Evolutionary conservation across 1,140 invertebrate genomes (phyloP), one percentile per base, ranked within the genome.

Genomic region (Eriocheir sinensis): DNA sequence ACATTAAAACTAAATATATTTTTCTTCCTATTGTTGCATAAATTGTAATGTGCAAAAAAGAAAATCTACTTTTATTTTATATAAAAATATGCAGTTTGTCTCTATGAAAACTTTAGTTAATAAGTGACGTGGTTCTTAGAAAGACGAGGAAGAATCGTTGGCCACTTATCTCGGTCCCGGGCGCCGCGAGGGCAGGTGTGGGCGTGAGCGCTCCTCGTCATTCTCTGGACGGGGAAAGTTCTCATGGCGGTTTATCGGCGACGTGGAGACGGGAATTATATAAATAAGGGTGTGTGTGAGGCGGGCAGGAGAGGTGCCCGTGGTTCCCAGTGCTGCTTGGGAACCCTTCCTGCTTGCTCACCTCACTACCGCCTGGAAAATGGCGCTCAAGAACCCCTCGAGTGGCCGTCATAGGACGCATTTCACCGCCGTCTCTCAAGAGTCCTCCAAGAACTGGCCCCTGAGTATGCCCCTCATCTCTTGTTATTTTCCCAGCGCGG

Each of bases 331-430:
- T 32, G 27, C n/a, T 92, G 72, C 72, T 81, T 81, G 90, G 90
- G 90, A 81, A 92, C 90, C 90, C 40, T 44, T 17, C 90, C 40
- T 92, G 90, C 90, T 8, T 91, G 89, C 89, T 91, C 72, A 81
- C 48, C 72, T 92, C 90, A 92, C 90, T 72, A 81, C 72, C 72
- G 44, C 32, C 36, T 72, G 60, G 90, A 81, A 81, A 92, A 79
- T 92, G 90, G 38, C 79, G 36, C 72, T 81, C 90, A 92, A 81
- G 90, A 3, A 38, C 80, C 30, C 34, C 91, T 48, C 44, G 72
- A 81, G 15, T 27, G 72, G 48, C 81, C 21, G 79, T 53, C 80
- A 86, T 93, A 93, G 79, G 91, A 86, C 91, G 91, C 81, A 93
- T 93, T 93, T 93, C 86, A 41, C 92, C 85, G 32, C 86, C 86